Percentiles rank a stretch among this genome's conserved stretches.
Evolutionary conservation across 2,113 vertebrate species (phyloP).

Genomic region (Spizaetus ornatus): DNA sequence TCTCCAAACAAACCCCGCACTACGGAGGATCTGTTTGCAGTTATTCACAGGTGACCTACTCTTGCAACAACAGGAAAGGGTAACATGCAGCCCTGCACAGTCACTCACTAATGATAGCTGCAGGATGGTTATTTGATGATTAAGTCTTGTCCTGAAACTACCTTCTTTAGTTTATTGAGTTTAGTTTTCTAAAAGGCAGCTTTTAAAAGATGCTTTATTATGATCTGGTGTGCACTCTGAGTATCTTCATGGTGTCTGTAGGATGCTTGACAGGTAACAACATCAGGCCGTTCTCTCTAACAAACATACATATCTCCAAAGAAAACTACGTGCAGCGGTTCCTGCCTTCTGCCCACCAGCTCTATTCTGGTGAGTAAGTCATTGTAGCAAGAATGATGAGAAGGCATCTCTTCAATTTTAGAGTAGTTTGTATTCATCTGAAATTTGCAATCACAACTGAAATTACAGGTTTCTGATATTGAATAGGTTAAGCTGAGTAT

Average conservation of each 20-base stretch:
- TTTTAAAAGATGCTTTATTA: not conserved
- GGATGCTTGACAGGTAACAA: not conserved
- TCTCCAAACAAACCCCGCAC: conserved; percentile 95
- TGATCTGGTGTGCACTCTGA: not conserved
- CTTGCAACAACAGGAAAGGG: not conserved
- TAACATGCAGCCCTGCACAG: not conserved
- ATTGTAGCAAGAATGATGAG: not conserved
- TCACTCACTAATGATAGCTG: not conserved
- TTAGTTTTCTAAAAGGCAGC: not conserved
- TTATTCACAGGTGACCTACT: conserved; percentile 92
- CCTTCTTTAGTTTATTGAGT: not conserved
- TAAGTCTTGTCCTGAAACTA: not conserved
- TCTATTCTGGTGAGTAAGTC: not conserved
- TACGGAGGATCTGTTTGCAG: conserved; percentile 96
- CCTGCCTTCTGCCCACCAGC: not conserved
- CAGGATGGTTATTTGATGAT: not conserved
- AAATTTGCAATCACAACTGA: not conserved
- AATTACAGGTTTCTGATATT: not conserved
- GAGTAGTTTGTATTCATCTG: not conserved
- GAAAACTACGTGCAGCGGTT: not conserved
- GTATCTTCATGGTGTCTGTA: not conserved
- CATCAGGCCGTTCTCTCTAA: not conserved
- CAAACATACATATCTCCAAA: not conserved
- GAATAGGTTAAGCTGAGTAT: not conserved
- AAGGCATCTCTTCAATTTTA: not conserved